Percentiles rank a stretch among this genome's conserved stretches.
These are phyloP conservation scores for Drosophila infuscata DNA, from an alignment of 2,888 invertebrate genomes.

Conservation along the genomic window DNA sequence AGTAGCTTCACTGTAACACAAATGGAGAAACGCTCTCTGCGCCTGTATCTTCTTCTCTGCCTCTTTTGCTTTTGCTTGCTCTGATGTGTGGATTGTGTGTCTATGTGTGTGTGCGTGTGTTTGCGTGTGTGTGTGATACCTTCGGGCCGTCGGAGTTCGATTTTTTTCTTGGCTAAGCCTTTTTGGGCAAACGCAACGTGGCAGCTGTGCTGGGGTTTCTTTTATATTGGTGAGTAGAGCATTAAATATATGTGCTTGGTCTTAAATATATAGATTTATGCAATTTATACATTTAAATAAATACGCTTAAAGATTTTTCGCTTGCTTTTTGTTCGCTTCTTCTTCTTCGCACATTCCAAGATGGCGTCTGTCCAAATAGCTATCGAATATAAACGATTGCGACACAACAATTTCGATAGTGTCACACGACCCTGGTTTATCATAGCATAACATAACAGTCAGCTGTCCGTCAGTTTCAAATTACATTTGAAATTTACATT, in stretches of 20 bases:
- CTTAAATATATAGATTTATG: conserved; percentile 59
- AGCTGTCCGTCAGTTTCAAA: conserved; percentile 9
- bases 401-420: conserved; percentile 44
- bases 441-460: conserved; percentile 38
- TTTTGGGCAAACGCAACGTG: conserved; percentile 54
- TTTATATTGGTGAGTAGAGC: conserved; percentile 49
- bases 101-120: conserved; percentile 26
- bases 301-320: conserved; percentile 75
- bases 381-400: conserved; percentile 55
- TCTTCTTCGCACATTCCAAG: conserved; percentile 63
- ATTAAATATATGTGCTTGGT: conserved; percentile 44
- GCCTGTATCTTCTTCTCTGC: conserved; percentile 13
- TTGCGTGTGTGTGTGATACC: conserved; percentile 46
- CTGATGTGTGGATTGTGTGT: conserved; percentile 41
- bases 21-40: conserved; percentile 51
- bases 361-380: conserved; percentile 52
- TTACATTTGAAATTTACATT: conserved; percentile 17
- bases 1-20: conserved; percentile 36
- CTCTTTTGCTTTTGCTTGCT: conserved; percentile 56
- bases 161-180: conserved; percentile 60
- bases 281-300: conserved; percentile 74
- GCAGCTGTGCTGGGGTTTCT: conserved; percentile 49
- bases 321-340: conserved; percentile 78
- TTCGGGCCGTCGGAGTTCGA: conserved; percentile 67
- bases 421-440: conserved; percentile 24